A percentile compares a stretch with the other conserved stretches of the same genome.
phyloP scores from a whole-genome alignment of 2,888 invertebrate species.

The Lissonota sp. region DNA sequence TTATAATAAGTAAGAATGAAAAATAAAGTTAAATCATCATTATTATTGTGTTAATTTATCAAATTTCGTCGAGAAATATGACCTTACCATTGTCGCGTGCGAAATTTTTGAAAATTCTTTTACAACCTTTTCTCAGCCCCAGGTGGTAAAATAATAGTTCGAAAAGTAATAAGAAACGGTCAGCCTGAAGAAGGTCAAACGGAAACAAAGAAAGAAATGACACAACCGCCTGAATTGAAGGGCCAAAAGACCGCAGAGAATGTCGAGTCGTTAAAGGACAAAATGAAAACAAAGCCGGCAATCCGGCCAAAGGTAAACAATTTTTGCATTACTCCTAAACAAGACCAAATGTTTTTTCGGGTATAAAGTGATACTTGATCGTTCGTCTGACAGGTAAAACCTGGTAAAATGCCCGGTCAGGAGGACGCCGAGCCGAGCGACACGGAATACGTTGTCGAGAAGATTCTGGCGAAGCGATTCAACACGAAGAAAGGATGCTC shows the following conservation, averaged over 20 bases:
- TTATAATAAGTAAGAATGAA: too few species aligned
- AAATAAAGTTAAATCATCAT: too few species aligned
- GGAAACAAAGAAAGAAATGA: constrained; percentile 74
- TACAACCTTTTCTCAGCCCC: background rate
- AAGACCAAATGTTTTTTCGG: background rate
- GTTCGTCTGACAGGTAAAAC: constrained; percentile 78
- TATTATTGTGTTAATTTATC: too few species aligned
- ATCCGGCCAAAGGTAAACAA: constrained; percentile 59
- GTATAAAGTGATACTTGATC: constrained; percentile 53
- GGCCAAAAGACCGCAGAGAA: constrained; percentile 70
- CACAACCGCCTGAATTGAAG: constrained; percentile 73
- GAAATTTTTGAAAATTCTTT: too few species aligned
- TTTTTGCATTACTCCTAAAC: background rate
- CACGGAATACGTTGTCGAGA: constrained; percentile 91
- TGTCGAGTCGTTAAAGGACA: constrained; percentile 71
- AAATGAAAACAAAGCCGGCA: constrained; percentile 72
- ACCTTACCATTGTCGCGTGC: too few species aligned
- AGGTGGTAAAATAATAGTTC: constrained; percentile 79
- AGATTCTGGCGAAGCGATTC: constrained; percentile 93
- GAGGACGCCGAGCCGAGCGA: constrained; percentile 78
- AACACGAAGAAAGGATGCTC: constrained; percentile 91
- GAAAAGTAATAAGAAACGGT: constrained; percentile 81
- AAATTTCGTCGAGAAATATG: too few species aligned
- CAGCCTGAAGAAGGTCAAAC: constrained; percentile 78
- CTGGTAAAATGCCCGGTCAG: constrained; percentile 69